Percentiles rank a stretch among this genome's conserved stretches.
Conservation (phyloP, 2,797 vertebrate species). For the Neostethus bicornis region DNA sequence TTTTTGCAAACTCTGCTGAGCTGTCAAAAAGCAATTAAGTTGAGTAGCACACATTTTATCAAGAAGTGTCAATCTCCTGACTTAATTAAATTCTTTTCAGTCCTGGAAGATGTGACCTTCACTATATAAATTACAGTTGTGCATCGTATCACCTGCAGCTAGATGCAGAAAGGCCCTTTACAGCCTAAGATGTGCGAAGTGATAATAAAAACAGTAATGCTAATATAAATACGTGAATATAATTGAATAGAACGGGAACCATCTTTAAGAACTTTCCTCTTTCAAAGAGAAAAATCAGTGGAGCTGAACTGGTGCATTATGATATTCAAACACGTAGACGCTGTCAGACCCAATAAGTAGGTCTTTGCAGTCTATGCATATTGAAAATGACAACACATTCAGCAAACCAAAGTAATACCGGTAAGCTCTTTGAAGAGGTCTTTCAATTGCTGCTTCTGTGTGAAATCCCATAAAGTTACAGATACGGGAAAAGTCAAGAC, state of each 20-base stretch:
- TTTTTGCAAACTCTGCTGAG: slow-evolving; percentile 76
- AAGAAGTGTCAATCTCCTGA: slow-evolving; percentile 76
- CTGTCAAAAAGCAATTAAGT: slow-evolving; percentile 84
- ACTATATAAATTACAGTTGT: slow-evolving; percentile 72
- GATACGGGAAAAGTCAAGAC: no score
- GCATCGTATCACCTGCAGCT: slow-evolving; percentile 34
- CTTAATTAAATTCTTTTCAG: slow-evolving; percentile 77
- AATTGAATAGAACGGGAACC: not conserved
- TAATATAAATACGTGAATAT: slow-evolving; percentile 1
- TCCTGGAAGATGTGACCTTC: slow-evolving; percentile 76
- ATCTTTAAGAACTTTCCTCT: not conserved
- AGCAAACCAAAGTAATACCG: not conserved
- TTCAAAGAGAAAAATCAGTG: not conserved
- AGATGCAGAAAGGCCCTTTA: slow-evolving; percentile 44
- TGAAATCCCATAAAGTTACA: not conserved
- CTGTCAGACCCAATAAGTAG: not conserved
- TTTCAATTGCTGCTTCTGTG: not conserved
- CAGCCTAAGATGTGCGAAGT: slow-evolving; percentile 20
- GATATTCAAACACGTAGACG: not conserved
- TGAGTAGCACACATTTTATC: slow-evolving; percentile 78
- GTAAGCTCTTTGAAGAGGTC: not conserved
- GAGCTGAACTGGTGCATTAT: not conserved
- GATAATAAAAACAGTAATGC: slow-evolving; percentile 27
- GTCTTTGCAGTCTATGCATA: not conserved
- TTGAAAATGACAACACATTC: not conserved